Evolutionary conservation across 2,888 invertebrate genomes (phyloP).

Genomic region (Glaucopsyche alexis): DNA sequence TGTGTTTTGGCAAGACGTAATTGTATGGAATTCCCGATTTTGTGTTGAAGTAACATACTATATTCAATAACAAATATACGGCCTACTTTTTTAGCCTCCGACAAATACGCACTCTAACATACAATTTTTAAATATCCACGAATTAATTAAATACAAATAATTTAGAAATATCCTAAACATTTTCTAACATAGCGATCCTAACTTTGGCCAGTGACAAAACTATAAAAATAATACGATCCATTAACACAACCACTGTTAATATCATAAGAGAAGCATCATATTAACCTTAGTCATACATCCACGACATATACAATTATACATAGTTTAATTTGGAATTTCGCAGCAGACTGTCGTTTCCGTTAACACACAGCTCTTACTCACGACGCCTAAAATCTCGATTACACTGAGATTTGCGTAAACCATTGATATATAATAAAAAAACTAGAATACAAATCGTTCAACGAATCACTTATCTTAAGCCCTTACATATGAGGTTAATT

Average conservation of each 20-base stretch:
- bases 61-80: not conserved
- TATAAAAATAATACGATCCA: slow-evolving; percentile 30
- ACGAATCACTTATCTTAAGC: slow-evolving; percentile 26
- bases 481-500: slow-evolving; percentile 26
- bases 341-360: not conserved
- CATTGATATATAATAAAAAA: slow-evolving; percentile 27
- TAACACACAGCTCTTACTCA: not conserved
- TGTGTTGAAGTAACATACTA: not conserved
- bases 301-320: slow-evolving; percentile 27
- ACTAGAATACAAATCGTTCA: slow-evolving; percentile 27
- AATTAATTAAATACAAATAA: slow-evolving; percentile 25
- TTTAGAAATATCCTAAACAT: slow-evolving; percentile 28
- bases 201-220: slow-evolving; percentile 30
- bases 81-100: not conserved
- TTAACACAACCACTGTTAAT: slow-evolving; percentile 32
- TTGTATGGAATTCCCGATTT: not conserved
- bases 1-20: not conserved
- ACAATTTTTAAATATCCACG: slow-evolving; percentile 13
- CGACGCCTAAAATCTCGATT: slow-evolving; percentile 19
- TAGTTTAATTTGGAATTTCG: slow-evolving; percentile 8
- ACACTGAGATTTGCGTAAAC: slow-evolving; percentile 24
- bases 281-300: slow-evolving; percentile 23
- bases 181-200: slow-evolving; percentile 28
- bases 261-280: slow-evolving; percentile 30
- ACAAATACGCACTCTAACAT: slow-evolving; percentile 4